Evolutionary conservation across 2,113 vertebrate genomes (phyloP), one percentile per base, ranked within the genome.

Genomic region (Chloebia gouldiae): DNA sequence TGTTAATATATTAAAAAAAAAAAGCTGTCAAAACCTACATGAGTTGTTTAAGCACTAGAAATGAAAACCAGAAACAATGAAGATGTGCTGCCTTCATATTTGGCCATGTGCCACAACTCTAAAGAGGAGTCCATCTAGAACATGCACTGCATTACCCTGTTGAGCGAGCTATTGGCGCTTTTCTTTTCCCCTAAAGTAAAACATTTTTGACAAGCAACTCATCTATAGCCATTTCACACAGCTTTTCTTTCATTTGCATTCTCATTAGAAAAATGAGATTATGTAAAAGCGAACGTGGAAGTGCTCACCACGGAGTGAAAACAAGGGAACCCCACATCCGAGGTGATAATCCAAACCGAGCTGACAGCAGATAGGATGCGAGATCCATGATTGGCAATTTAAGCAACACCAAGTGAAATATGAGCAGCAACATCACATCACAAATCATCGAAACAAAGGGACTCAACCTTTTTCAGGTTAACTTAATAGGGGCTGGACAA

Each of bases 241-340:
- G 98, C 97, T 98, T 98, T 97, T 95, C 98, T 98, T 98, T 98
- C 98, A 98, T 98, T 99, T 98, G 96, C 97, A 97, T 99, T 97
- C 98, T 99, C 98, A 98, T 99, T 99, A 99, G 97, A 96, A 97
- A 98, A 98, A 98, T 96, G 97, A 88, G 92, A 98, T 98, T 98
- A 97, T 96, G 90, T 97, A 97, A 98, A 98, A 96, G 92, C 81
- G 96, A 97, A 98, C 37, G 63, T 96, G 97, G 94, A 96, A 97
- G 96, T 92, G 95, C 96, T 96, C 94, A 71, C 86, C 96, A 95
- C 79, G 47, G 78, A 64, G 91, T 70, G 84, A 42, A 95, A 96
- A 85, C 35, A 44, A 44, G 92, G 87, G 96, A 96, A 94, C 91
- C 97, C 93, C 49, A 2, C 72, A 95, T 97, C 97, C 89, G 75